Conservation (phyloP, 2,113 vertebrate genomes). For the Oxygymnocypris stewartii region DNA sequence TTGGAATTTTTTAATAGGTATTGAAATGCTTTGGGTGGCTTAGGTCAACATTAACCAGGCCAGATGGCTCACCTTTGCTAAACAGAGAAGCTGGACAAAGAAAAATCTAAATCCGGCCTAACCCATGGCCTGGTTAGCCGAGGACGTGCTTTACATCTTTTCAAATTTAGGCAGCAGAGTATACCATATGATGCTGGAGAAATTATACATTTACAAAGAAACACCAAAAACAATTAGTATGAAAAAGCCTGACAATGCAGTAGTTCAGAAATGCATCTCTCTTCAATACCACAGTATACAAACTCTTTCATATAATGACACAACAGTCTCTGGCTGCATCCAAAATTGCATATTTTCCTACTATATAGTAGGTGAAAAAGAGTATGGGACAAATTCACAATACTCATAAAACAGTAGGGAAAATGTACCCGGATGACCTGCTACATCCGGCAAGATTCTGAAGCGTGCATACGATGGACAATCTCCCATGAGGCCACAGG, state of each 20-base stretch:
- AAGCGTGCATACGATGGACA: too few species aligned
- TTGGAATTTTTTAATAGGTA: conserved; percentile 16
- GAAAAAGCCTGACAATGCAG: background rate
- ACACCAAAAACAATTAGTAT: background rate
- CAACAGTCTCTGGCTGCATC: background rate
- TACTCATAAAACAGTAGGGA: too few species aligned
- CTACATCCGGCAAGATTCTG: too few species aligned
- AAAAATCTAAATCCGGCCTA: background rate
- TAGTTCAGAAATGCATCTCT: background rate
- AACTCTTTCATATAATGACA: background rate
- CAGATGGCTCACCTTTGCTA: background rate
- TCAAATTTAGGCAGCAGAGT: background rate
- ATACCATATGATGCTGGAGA: conserved; percentile 1
- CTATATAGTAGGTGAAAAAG: background rate
- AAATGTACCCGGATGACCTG: background rate
- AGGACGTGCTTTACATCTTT: conserved; percentile 5
- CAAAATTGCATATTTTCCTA: background rate
- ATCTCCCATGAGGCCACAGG: too few species aligned
- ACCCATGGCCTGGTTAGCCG: background rate
- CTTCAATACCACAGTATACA: background rate
- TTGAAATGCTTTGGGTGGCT: conserved; percentile 26
- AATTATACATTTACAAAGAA: conserved; percentile 10
- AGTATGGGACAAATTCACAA: background rate
- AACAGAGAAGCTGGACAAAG: conserved; percentile 10
- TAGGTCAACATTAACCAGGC: conserved; percentile 1